Evolutionary conservation across 2,888 invertebrate species (phyloP).

Genomic region (Caenorhabditis becei): DNA sequence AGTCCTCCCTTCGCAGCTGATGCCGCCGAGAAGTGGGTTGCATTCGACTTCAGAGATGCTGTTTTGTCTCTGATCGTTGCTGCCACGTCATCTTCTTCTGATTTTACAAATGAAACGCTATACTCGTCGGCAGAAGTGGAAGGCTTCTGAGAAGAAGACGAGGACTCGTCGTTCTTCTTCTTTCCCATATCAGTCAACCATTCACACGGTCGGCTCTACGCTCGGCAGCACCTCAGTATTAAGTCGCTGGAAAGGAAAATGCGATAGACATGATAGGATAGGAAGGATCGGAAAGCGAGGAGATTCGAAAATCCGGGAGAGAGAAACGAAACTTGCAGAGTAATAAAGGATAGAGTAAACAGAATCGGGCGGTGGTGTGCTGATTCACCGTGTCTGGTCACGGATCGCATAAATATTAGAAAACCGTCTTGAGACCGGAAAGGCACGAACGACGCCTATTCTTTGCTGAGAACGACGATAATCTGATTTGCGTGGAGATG

Average conservation of each 20-base stretch:
- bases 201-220: neutral
- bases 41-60: slow-evolving; percentile 64
- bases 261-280: slow-evolving; percentile 16
- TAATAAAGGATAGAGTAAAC: slow-evolving; percentile 41
- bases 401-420: slow-evolving; percentile 30
- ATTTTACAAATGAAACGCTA: slow-evolving; percentile 48
- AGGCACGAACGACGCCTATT: neutral
- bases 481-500: slow-evolving; percentile 24
- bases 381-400: slow-evolving; percentile 36
- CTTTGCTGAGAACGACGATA: slow-evolving; percentile 13
- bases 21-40: slow-evolving; percentile 59
- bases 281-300: slow-evolving; percentile 12
- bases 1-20: slow-evolving; percentile 57
- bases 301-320: neutral
- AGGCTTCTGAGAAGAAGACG: slow-evolving; percentile 35
- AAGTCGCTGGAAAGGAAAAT: slow-evolving; percentile 12
- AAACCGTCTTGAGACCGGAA: slow-evolving; percentile 18
- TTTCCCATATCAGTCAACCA: slow-evolving; percentile 61
- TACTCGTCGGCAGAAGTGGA: slow-evolving; percentile 34
- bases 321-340: slow-evolving; percentile 24
- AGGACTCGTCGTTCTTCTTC: slow-evolving; percentile 29
- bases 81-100: slow-evolving; percentile 40
- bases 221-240: neutral
- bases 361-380: slow-evolving; percentile 12
- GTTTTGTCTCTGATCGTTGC: slow-evolving; percentile 62